phyloP scores from a whole-genome alignment of 2,888 invertebrate genomes.

The Drosophila aldrichi region DNA sequence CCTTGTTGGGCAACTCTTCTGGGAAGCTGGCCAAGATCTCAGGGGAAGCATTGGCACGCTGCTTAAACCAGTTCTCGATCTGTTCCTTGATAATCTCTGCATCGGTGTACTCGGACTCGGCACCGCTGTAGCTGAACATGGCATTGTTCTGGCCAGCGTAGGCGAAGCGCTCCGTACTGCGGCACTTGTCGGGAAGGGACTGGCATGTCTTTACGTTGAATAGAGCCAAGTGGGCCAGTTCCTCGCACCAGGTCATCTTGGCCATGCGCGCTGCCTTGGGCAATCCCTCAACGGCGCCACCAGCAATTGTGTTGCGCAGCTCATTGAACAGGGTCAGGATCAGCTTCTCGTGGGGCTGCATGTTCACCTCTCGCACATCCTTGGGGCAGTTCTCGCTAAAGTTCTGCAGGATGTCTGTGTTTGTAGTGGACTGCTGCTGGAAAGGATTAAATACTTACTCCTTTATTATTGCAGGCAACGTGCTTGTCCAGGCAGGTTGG shows the following conservation, averaged over 20 bases:
- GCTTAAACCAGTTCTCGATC: slow-evolving; percentile 60
- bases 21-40: slow-evolving; percentile 57
- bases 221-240: slow-evolving; percentile 56
- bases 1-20: slow-evolving; percentile 56
- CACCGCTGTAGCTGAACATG: slow-evolving; percentile 65
- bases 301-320: slow-evolving; percentile 55
- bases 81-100: slow-evolving; percentile 65
- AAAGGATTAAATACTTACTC: slow-evolving; percentile 32
- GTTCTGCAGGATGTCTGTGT: slow-evolving; percentile 16
- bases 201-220: slow-evolving; percentile 64
- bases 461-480: slow-evolving; percentile 65
- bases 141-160: slow-evolving; percentile 67
- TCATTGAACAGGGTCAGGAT: slow-evolving; percentile 58
- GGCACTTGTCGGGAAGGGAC: slow-evolving; percentile 61
- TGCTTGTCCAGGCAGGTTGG: slow-evolving; percentile 66
- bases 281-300: slow-evolving; percentile 47
- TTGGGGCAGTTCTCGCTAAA: slow-evolving; percentile 55
- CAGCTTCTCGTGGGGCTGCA: slow-evolving; percentile 47
- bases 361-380: slow-evolving; percentile 39
- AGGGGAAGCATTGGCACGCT: slow-evolving; percentile 53
- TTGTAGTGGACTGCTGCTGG: background rate
- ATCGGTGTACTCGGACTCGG: slow-evolving; percentile 60
- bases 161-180: slow-evolving; percentile 65
- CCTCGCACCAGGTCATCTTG: slow-evolving; percentile 66
- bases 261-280: slow-evolving; percentile 66